Evolutionary conservation across 2,888 invertebrate genomes (phyloP), one percentile per base, ranked within the genome.

Genomic region (Yponomeuta malinellus): DNA sequence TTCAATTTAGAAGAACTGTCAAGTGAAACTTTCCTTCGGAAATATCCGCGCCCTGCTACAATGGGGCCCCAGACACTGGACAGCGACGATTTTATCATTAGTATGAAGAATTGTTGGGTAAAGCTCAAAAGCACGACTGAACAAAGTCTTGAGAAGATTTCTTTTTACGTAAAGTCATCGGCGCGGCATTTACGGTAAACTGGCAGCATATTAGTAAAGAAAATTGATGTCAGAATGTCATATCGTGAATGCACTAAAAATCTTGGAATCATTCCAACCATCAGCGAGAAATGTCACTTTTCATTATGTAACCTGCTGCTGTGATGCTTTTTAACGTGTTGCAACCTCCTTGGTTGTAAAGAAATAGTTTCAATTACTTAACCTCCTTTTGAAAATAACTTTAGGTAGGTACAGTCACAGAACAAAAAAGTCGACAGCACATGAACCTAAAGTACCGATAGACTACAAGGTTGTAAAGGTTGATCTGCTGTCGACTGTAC

Each of bases 1-100:
- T 68, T 68, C 68, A 68, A 68, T 68, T 68, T 68, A 68, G 68
- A 23, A 48, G 31, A 37, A 68, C 23, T 52, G 68, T 3, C 68
- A 23, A 15, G 37, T n/a, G 31, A 68, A 48, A 68, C 68, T 68
- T 48, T 68, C 68, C 52, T 68, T 23, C 48, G 10, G 48, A 68
- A 68, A 31, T 52, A 52, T 52, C 68, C 68, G 23, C 68, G 48
- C 48, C 52, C 15, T 37, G 33, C 37, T n/a, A 67, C 67, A 67
- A 67, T 67, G 67, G 67, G 67, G 43, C 67, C 5, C 52, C 52
- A 59, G 52, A 15, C 15, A 59, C 52, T 59, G 52, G 15, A 59
- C 52, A 15, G 52, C 15, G 52, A 59, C 52, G 15, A 59, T 59
- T 59, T 15, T 59, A 59, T 59, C 52, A 59, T 59, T 59, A 59